phyloP scores from a whole-genome alignment of 1,140 invertebrate species.

The Eumaeus atala region DNA sequence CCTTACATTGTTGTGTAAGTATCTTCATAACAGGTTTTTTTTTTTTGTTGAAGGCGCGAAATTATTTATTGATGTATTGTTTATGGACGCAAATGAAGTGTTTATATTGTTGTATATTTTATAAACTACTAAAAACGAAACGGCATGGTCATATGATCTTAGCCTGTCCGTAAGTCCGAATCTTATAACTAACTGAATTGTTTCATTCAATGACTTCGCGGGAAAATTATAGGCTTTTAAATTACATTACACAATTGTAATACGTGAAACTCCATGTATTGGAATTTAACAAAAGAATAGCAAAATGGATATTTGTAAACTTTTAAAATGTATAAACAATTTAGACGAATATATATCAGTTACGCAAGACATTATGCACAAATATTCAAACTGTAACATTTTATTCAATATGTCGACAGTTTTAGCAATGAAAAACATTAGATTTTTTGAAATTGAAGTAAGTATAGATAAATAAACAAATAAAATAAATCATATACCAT shows the following conservation, averaged over 20 bases:
- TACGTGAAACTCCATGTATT: background rate
- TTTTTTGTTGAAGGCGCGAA: too few relatives aligned
- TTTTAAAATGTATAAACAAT: constrained; percentile 34
- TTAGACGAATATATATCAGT: constrained; percentile 39
- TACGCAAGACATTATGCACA: constrained; percentile 29
- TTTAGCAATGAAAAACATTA: constrained; percentile 43
- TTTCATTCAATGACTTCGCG: constrained; percentile 10
- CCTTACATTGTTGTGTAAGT: too few relatives aligned
- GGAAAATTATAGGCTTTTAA: constrained; percentile 19
- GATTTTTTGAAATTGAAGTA: constrained; percentile 53
- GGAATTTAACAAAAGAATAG: background rate
- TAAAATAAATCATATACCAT: background rate
- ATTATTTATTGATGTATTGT: too few relatives aligned
- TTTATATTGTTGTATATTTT: too few relatives aligned
- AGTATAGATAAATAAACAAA: constrained; percentile 14
- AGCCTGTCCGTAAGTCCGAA: too few relatives aligned
- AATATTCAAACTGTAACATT: constrained; percentile 33
- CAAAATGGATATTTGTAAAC: constrained; percentile 41
- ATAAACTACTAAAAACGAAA: too few relatives aligned
- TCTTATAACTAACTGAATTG: too few relatives aligned
- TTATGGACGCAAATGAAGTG: too few relatives aligned
- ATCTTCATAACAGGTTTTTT: too few relatives aligned
- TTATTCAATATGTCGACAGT: constrained; percentile 50
- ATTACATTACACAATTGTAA: background rate
- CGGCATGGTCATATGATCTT: too few relatives aligned